A percentile compares a stretch with the other conserved stretches of the same genome.
Evolutionary conservation across 2,888 invertebrate species (phyloP).

Genomic region (Athalia circularis): DNA sequence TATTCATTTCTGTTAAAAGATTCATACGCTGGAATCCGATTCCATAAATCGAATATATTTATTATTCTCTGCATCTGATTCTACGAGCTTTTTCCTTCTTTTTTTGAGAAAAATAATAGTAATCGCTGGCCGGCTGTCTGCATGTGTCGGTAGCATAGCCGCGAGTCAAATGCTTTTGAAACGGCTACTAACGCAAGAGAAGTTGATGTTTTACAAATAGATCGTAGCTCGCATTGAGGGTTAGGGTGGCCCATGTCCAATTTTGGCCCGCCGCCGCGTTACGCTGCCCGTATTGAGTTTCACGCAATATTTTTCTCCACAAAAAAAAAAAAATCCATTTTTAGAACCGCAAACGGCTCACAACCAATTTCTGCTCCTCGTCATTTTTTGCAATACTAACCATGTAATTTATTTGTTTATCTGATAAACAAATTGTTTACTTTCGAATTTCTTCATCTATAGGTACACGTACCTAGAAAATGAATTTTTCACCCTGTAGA

Average conservation of each 20-base stretch:
- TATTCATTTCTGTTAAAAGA: no score
- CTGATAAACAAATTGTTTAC: not conserved
- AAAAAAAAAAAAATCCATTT: constrained; percentile 56
- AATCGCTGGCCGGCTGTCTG: not conserved
- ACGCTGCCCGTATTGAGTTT: constrained; percentile 73
- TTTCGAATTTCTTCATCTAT: no score
- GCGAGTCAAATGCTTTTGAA: constrained; percentile 61
- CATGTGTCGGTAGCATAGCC: not conserved
- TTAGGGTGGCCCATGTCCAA: constrained; percentile 74
- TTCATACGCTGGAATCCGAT: no score
- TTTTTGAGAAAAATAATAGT: no score
- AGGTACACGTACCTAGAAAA: no score
- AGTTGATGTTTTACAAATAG: constrained; percentile 74
- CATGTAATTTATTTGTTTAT: constrained; percentile 7
- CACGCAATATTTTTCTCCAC: constrained; percentile 71
- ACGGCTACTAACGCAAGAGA: constrained; percentile 66
- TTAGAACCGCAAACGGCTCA: constrained; percentile 47
- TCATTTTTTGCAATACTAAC: not conserved
- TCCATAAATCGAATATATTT: no score
- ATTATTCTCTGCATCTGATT: no score
- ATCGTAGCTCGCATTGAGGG: constrained; percentile 69
- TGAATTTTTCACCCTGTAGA: no score
- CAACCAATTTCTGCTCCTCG: not conserved
- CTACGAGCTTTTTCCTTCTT: no score
- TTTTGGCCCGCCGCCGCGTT: constrained; percentile 72